Base-by-base conservation (phyloP, 2,113 vertebrate genomes). In the Australoheros scitulus region DNA sequence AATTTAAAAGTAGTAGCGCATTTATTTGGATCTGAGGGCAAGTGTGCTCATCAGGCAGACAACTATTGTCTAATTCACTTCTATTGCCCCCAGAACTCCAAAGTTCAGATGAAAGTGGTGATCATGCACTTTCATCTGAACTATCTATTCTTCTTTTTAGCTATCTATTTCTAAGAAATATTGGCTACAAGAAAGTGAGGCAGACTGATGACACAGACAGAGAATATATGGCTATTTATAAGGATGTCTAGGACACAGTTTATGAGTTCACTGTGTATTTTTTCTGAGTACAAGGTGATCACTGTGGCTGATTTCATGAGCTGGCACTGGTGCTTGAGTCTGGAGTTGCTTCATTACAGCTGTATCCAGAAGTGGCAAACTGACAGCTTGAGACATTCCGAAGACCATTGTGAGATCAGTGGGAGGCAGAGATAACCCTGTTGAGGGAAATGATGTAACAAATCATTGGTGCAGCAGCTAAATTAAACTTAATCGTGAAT, bases 341-440 rank as follows among this genome's bases (percentile, higher is more conserved):
- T 78, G 63, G 41, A 76, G 82, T 80, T 86, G 63, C 76, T 89
- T 77, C 65, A 87, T 84, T 88, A 82, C 64, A 60, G 72, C 76
- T 3, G 29, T 55, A 87, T 87, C 77, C 55, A 70, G 82, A 87
- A 80, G 77, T 80, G 83, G 77, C 81, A 81, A 65, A 88, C 59
- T 83, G 88, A 82, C 79, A 90, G 77, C 32, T 24, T 32, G 17
- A 88, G 70, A 76, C 43, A 59, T 82, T 88, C 76, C 68, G 75
- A 80, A 24, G 84, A 81, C 82, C 84, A 80, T 82, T 86, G 83
- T 90, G 81, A 18, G 29, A 81, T 87, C 61, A 76, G 87, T 77
- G 65, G 77, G 76, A 88, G 85, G 86, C 82, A 88, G 56, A 76
- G 76, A 90, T 88, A 90, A 91, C 83, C 65, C 79, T 55, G 81